Base-by-base conservation (phyloP, 2,888 invertebrate genomes). In the Oxystoma pomonae region DNA sequence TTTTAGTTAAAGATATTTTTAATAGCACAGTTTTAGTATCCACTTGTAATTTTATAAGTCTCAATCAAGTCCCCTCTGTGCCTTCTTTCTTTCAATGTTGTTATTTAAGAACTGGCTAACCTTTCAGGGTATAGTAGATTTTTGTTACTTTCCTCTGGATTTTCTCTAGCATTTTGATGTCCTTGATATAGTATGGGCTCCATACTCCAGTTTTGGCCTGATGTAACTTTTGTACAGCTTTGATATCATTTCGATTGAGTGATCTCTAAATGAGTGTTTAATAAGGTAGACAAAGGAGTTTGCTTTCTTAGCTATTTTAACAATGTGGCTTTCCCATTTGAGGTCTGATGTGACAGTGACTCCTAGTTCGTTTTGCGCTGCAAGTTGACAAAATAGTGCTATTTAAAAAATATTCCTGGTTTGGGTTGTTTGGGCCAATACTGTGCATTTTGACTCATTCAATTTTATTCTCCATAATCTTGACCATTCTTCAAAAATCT, bases 61-160 rank as follows among this genome's bases (percentile, higher is more conserved):
- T 49, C 35, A n/a, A 35, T 58, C 17, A 17, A 51, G 5, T 17
- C 49, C 12, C 5, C n/a, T 16, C 53, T 53, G 17, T n/a, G 35
- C n/a, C 58, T 58, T 21, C 58, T 58, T 21, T 58, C 58, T 16
- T 19, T 58, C 22, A 58, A 58, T 9, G 58, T 21, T 58, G 58
- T 58, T 58, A 58, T 7, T 16, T 58, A 7, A 2, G 22, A 5
- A 19, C 20, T 49, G 5, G 20, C n/a, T 50, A 17, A 19, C 35
- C 50, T 58, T 19, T 58, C 59, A 9, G 51, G 49, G 50, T 50
- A 49, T 7, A 20, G 12, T 9, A 58, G 59, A 49, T 58, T 50
- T 58, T 50, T 50, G 50, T 50, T 50, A 50, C n/a, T 50, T n/a
- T 50, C n/a, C n/a, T 50, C 19, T 53, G 53, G n/a, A 53, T 19